Evolutionary conservation across 1,140 invertebrate genomes (phyloP), one percentile per base, ranked within the genome.

Genomic region (Scaptomyza graminum): DNA sequence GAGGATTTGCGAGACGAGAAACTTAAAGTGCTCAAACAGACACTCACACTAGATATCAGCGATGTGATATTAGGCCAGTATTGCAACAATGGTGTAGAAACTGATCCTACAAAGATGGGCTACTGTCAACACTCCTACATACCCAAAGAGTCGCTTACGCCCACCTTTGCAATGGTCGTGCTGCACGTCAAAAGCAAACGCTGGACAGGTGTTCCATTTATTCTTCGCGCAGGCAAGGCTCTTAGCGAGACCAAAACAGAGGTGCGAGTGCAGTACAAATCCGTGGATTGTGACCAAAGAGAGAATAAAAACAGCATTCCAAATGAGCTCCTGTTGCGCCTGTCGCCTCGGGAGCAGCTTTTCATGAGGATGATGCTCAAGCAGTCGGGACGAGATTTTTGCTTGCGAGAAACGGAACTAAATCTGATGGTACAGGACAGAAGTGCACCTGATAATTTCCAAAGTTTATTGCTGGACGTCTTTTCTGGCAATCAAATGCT

Each of bases 361-460:
- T 79, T 83, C 13, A 79, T 88, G 84, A 79, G 83, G 1, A 15
- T 88, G 60, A 81, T 78, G 11, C 22, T 72, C 2, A 88, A 89
- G 50, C 60, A 57, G 31, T 43, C 52, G 0, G 83, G 83, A 3
- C 63, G 61, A 37, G 39, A 79, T 0, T 34, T 79, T 22, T 74
- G 68, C n/a, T 46, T 88, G 0, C 55, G 73, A 1, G 72, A 89
- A 16, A 28, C 67, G n/a, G 68, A 79, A 9, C 34, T 89, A 5
- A 67, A 65, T 41, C 22, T 88, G 1, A 56, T 66, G 7, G 37
- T 62, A 11, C 54, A 63, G 4, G 72, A 83, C 0, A 31, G 51
- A 3, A 41, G 55, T 6, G n/a, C 43, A 6, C 16, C 28, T 3
- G 16, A 12, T 0, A 70, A 55, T 13, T 66, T 44, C 1, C 41